Evolutionary conservation across 2,797 vertebrate species (phyloP), one percentile per base, ranked within the genome.

Genomic region (Denticeps clupeoides): DNA sequence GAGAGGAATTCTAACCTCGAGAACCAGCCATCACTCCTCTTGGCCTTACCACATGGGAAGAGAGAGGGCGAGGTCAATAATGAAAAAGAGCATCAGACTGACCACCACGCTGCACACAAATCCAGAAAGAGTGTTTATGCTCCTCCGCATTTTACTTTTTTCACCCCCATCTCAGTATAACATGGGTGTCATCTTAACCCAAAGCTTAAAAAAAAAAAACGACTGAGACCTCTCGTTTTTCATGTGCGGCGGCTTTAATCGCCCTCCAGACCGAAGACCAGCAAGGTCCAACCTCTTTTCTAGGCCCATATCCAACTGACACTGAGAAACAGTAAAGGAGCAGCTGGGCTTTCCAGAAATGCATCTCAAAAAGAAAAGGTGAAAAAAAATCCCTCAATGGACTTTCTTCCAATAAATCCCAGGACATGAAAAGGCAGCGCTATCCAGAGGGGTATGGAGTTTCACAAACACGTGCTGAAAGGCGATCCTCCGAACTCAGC

Each of bases 171-270:
- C 75, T 77, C 80, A 69, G 64, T 77, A 82, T 81, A 75, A 73
- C 77, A 75, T 72, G 74, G 72, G 79, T 76, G 76, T 78, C 80
- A 75, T 82, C 78, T 81, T 82, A 81, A 78, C 68, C n/a, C 74
- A 81, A 85, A 83, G 81, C 79, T 80, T 83, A 82, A 82, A 79
- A 81, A 81, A 82, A 80, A 83, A 77, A 81, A n/a, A n/a, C n/a
- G n/a, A n/a, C n/a, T n/a, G n/a, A n/a, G n/a, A n/a, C n/a, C 45
- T 61, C 35, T 21, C 47, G 28, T 51, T 55, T 44, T 51, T 51
- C 50, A 49, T 49, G 40, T 26, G 48, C 19, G 62, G 62, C 25
- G n/a, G n/a, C 74, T 74, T 73, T 83, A 83, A 83, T 84, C 83
- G 78, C 79, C 77, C 79, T 77, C 74, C 75, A 71, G 73, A 78